These are phyloP conservation scores for Popillia japonica DNA, from an alignment of 1,140 invertebrate species.

Conservation along the genomic window DNA sequence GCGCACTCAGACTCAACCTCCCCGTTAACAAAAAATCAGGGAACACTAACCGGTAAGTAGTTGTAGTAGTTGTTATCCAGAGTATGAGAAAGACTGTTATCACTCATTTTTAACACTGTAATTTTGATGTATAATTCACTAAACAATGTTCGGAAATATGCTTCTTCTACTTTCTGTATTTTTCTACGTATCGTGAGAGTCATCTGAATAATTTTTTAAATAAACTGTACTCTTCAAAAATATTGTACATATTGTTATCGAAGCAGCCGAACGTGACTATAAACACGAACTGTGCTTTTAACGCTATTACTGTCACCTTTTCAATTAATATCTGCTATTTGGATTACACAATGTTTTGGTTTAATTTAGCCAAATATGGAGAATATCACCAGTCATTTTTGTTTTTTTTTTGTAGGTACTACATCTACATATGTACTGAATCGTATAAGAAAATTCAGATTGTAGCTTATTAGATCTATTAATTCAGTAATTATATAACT, in stretches of 20 bases:
- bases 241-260: background rate
- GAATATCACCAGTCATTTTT: too few relatives aligned
- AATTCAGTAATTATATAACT: too few relatives aligned
- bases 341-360: background rate
- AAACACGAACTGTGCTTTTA: background rate
- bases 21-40: constrained; percentile 27
- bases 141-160: background rate
- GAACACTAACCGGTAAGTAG: constrained; percentile 34
- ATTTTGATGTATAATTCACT: background rate
- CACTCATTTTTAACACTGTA: background rate
- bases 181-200: background rate
- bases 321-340: background rate
- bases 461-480: too few relatives aligned
- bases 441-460: too few relatives aligned
- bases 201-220: background rate
- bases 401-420: too few relatives aligned
- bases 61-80: background rate
- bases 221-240: background rate
- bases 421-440: too few relatives aligned
- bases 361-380: background rate
- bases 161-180: background rate
- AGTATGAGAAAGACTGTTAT: background rate
- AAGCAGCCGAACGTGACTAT: constrained; percentile 6
- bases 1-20: constrained; percentile 16
- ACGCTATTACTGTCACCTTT: background rate